Conservation (phyloP, 2,888 invertebrate species). For the Ophioninae sp. region DNA sequence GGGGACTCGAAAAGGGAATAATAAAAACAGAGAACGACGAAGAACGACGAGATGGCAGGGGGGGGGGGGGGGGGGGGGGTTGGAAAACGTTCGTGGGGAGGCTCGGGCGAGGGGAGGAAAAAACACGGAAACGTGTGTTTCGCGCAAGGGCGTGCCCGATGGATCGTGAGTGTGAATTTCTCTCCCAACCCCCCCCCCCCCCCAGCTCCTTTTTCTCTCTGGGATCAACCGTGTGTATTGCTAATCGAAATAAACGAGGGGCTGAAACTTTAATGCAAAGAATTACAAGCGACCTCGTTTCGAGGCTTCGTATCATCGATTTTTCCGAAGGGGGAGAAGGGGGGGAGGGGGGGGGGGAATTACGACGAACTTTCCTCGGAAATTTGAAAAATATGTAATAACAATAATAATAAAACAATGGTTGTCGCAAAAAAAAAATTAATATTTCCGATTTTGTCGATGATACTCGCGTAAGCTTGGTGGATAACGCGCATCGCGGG, state of each 20-base stretch:
- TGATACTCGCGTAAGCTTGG: neutral
- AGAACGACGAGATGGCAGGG: conserved; percentile 42
- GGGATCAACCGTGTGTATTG: conserved; percentile 54
- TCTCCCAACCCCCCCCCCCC: conserved; percentile 27
- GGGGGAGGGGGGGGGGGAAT: no score
- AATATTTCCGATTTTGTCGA: neutral
- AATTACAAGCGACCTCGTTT: conserved; percentile 53
- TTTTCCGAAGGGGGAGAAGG: no score
- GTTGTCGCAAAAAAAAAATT: neutral
- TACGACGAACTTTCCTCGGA: no score
- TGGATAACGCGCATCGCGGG: no score
- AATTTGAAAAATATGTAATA: neutral
- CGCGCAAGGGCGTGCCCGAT: conserved; percentile 57
- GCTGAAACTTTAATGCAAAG: conserved; percentile 47
- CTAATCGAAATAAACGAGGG: conserved; percentile 62
- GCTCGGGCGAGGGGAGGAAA: conserved; percentile 57
- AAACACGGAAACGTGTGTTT: conserved; percentile 66
- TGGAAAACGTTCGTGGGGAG: neutral
- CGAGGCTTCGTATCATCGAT: conserved; percentile 42
- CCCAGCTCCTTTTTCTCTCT: neutral
- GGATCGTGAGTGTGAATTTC: conserved; percentile 59
- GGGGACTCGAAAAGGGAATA: conserved; percentile 62
- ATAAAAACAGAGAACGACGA: neutral
- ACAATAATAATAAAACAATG: neutral
- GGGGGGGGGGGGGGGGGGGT: conserved; percentile 8